Evolutionary conservation across 1,140 invertebrate genomes (phyloP), one percentile per base, ranked within the genome.

Genomic region (Pseudomyrmex gracilis): DNA sequence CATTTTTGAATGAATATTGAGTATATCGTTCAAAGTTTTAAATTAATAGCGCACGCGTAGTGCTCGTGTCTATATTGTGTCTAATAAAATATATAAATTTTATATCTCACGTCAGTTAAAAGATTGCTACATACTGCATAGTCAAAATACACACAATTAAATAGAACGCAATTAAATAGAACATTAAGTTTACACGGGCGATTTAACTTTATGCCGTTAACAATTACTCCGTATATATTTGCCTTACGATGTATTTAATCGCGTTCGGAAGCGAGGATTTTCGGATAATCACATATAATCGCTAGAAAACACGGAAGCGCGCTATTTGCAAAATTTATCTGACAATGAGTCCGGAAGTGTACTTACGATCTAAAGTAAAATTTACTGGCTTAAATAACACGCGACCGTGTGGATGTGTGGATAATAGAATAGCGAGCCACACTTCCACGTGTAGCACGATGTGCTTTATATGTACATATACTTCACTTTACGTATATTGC

Each of bases 361-460:
- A 58, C 53, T 86, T 51, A 51, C 24, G 60, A 34, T 73, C 22
- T 45, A 85, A 86, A 87, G 57, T 71, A 86, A 86, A 86, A 83
- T 87, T 86, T 83, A 87, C 34, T 71, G 51, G 17, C 22, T 34
- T 22, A 61, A 73, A 64, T 71, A 85, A 83, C 70, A 68, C 66
- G 34, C 34, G 24, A 49, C 49, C 64, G 68, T 83, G 66, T 58
- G 83, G 24, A 8, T 24, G 34, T 20, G 8, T 15, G 4, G n/a
- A 82, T 83, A 83, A 87, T 66, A 71, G 77, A 86, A 85, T 86
- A 53, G 77, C 85, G 47, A 58, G 77, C 34, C 5, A 34, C 63
- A 82, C 84, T 61, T 83, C 47, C 51, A 77, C 60, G 55, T 83
- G 57, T 64, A 74, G 63, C 51, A 57, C 82, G 51, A 70, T 70